Conservation (phyloP, 2,797 vertebrate species). For the Hyperoplus immaculatus region DNA sequence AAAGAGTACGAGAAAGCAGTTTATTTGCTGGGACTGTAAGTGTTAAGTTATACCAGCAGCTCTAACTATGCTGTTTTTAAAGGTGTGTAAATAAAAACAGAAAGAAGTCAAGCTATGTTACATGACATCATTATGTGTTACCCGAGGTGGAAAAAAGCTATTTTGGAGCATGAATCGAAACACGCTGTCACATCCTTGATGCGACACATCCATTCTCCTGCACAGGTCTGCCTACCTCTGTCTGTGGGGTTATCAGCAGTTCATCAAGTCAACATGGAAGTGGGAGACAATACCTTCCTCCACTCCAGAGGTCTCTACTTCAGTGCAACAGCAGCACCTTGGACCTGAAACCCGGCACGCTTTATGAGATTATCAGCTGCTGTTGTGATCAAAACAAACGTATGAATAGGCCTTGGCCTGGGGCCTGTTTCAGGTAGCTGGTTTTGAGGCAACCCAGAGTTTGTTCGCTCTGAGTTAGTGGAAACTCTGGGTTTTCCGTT, state of each 20-base stretch:
- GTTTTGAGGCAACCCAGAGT: no score
- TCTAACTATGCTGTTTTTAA: not conserved
- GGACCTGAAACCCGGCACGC: constrained; percentile 60
- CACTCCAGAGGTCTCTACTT: constrained; percentile 67
- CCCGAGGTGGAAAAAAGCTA: constrained; percentile 65
- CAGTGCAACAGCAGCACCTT: constrained; percentile 74
- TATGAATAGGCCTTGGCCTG: constrained; percentile 56
- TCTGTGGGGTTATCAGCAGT: constrained; percentile 84
- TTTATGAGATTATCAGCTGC: constrained; percentile 83
- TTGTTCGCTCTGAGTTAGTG: no score
- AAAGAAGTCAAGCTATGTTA: not conserved
- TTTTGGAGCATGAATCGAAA: constrained; percentile 77
- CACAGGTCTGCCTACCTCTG: constrained; percentile 74
- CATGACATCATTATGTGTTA: constrained; percentile 42
- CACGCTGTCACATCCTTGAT: constrained; percentile 75
- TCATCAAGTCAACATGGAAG: constrained; percentile 88
- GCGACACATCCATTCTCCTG: constrained; percentile 70
- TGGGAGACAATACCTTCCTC: constrained; percentile 85
- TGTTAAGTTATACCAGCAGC: not conserved
- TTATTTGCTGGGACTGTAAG: not conserved
- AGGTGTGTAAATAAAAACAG: constrained; percentile 1
- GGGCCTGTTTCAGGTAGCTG: no score
- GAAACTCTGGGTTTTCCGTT: no score
- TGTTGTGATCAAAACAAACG: constrained; percentile 79
- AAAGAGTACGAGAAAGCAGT: not conserved